Conservation (phyloP, 2,113 vertebrate species). For the Tragelaphus imberbis region DNA sequence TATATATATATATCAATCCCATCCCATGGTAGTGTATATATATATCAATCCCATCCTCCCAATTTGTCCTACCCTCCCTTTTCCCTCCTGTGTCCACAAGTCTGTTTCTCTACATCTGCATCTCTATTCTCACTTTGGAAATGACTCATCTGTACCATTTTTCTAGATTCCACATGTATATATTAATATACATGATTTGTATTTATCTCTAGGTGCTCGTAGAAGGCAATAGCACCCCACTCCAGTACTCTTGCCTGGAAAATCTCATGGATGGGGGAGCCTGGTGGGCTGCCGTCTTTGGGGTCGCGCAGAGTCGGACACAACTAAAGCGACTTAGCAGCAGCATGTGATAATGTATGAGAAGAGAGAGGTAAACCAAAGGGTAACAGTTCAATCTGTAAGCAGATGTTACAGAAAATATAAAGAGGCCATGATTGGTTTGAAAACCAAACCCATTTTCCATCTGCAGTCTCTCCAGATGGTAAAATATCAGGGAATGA, state of each 20-base stretch:
- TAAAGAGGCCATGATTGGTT: not conserved
- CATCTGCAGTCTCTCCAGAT: not conserved
- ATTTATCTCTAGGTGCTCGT: not conserved
- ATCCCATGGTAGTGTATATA: not conserved
- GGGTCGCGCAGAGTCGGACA: no score
- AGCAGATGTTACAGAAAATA: not conserved
- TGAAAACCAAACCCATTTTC: not conserved
- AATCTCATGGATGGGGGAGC: no score
- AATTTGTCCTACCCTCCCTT: not conserved
- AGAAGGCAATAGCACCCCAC: no score
- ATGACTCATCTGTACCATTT: not conserved
- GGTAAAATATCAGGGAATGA: not conserved
- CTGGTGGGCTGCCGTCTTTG: no score
- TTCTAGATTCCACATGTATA: not conserved
- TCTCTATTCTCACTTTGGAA: not conserved
- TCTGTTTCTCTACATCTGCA: not conserved
- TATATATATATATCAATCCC: not conserved
- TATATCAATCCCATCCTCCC: not conserved
- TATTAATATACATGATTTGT: not conserved
- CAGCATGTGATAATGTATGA: not conserved
- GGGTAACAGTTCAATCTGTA: not conserved
- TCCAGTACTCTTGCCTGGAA: no score
- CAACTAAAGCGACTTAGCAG: rapidly evolving
- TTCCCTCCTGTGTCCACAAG: not conserved
- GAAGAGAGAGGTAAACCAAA: not conserved